Base-by-base conservation (phyloP, 2,113 vertebrate genomes). In the Dicerorhinus sumatrensis region DNA sequence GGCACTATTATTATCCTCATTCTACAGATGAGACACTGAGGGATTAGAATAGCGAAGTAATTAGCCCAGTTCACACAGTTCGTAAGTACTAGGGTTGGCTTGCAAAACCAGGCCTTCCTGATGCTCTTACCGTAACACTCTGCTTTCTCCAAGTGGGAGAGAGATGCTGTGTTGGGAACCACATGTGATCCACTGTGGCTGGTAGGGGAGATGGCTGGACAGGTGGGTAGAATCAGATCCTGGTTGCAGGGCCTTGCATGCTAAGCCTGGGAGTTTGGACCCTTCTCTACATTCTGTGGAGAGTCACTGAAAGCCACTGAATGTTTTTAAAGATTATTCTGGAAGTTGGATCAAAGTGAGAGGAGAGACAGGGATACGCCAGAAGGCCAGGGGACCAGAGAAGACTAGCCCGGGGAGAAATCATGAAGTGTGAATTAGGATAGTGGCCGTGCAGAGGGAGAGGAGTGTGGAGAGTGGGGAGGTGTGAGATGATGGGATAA, bases 181-280 rank as follows among this genome's bases (percentile, higher is more conserved):
- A 0, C 0, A 0, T 23, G 29, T 8, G 3, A 16, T 9, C 93
- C 48, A 4, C 39, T 17, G 2, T 7, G 60, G 5, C 17, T 23
- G 29, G 17, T 4, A 2, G 39, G 12, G 67, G 23, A 42, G 29
- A 23, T 4, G 17, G 23, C 5, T 1, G 5, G 36, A 16, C 54
- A 5, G 17, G 73, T 23, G 36, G 39, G 7, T 36, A 58, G 27
- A 10, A 8, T 84, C 58, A 67, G 21, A 20, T 83, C 86, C 21
- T 36, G 46, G 62, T 42, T 25, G 17, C 0, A 2, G 9, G 36
- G 20, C 25, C 79, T 39, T 62, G 0, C 33, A 27, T 60, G 48
- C 69, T 20, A 18, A 62, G 8, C 77, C 77, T 17, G 9, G 25
- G n/a, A 46, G 79, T 11, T 33, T n/a, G 39, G 25, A 8, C 11